Conservation (phyloP, 2,113 vertebrate genomes). For the Alethe diademata region DNA sequence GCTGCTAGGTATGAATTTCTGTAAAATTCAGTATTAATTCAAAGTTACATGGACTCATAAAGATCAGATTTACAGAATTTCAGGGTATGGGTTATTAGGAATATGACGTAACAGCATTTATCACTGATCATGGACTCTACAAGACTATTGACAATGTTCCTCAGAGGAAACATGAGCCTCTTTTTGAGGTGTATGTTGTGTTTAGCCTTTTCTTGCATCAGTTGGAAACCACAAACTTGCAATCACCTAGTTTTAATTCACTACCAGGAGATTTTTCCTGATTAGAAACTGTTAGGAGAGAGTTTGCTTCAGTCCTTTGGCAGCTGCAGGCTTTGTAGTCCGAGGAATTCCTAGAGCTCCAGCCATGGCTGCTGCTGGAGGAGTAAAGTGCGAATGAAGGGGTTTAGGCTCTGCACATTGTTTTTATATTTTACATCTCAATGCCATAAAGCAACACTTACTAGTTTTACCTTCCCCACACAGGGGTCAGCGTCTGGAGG, state of each 20-base stretch:
- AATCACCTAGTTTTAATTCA: not conserved
- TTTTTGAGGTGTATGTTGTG: not conserved
- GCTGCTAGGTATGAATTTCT: constrained; percentile 82
- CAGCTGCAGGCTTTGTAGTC: not conserved
- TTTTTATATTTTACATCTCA: not conserved
- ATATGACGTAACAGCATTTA: not conserved
- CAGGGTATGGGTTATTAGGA: not conserved
- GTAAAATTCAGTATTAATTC: not conserved
- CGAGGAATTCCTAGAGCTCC: not conserved
- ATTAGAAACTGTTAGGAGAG: not conserved
- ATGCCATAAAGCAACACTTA: not conserved
- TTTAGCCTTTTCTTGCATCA: not conserved
- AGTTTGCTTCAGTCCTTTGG: not conserved
- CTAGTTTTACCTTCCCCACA: not conserved
- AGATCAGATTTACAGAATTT: not conserved
- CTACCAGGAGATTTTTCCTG: not conserved
- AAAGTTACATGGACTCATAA: not conserved
- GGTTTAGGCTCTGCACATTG: not conserved
- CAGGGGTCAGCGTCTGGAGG: constrained; percentile 94
- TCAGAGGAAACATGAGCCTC: not conserved
- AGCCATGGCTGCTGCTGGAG: not conserved
- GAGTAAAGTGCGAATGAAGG: not conserved
- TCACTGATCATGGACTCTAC: not conserved
- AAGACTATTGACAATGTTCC: not conserved
- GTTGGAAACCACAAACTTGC: not conserved